phyloP scores from a whole-genome alignment of 92 coral and sea anemone species.

The Heliopora coerulea region DNA sequence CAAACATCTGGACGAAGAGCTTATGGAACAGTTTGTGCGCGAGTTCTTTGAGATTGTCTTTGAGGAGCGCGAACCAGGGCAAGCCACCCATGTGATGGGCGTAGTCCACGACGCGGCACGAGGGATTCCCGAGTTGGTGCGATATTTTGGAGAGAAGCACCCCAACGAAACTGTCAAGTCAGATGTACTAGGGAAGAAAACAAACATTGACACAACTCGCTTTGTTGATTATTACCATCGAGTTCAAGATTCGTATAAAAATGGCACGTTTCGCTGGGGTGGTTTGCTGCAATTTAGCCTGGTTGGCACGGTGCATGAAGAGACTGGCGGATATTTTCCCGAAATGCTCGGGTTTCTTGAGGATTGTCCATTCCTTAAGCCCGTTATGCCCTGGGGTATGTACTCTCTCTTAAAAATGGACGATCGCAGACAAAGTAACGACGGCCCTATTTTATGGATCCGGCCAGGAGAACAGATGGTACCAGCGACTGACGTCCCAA shows the following conservation, averaged over 20 bases:
- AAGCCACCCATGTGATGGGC: slow-evolving; percentile 86
- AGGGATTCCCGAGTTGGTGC: slow-evolving; percentile 85
- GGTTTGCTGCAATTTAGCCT: slow-evolving; percentile 93
- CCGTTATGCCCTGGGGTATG: slow-evolving; percentile 96
- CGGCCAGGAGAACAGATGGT: slow-evolving; percentile 96
- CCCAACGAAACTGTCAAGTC: slow-evolving; percentile 78
- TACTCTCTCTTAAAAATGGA: slow-evolving; percentile 73
- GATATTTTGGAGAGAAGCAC: slow-evolving; percentile 75
- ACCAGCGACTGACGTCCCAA: slow-evolving; percentile 86
- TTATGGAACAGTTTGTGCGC: slow-evolving; percentile 85
- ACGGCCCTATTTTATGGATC: slow-evolving; percentile 99
- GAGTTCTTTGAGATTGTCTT: slow-evolving; percentile 86
- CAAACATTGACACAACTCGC: slow-evolving; percentile 84
- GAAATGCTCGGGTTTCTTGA: slow-evolving; percentile 84
- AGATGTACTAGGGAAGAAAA: slow-evolving; percentile 78
- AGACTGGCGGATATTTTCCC: slow-evolving; percentile 93
- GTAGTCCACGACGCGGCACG: slow-evolving; percentile 87
- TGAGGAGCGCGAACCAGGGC: slow-evolving; percentile 71
- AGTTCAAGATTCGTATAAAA: slow-evolving; percentile 73
- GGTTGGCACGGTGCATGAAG: slow-evolving; percentile 97
- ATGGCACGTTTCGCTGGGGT: slow-evolving; percentile 88
- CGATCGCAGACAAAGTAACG: slow-evolving; percentile 80
- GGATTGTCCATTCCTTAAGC: slow-evolving; percentile 81
- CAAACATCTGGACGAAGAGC: slow-evolving; percentile 71
- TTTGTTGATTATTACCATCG: slow-evolving; percentile 73